Evolutionary conservation across 2,113 vertebrate genomes (phyloP).

Genomic region (Plecturocebus donacophilus): DNA sequence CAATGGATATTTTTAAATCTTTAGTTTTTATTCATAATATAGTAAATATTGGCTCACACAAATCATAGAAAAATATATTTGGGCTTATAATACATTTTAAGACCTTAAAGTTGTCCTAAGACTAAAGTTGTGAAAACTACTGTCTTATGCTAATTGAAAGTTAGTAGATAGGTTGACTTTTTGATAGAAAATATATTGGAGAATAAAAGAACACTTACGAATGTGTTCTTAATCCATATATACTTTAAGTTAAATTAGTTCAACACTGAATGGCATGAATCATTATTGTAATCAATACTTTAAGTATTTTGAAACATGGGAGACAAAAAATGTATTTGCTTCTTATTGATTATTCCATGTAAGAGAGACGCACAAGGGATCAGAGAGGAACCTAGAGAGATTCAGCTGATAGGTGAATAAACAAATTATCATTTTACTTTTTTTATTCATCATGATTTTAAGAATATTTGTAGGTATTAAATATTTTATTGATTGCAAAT

Average conservation of each 20-base stretch:
- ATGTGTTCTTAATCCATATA: background rate
- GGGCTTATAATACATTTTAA: background rate
- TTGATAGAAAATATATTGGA: background rate
- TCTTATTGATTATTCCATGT: background rate
- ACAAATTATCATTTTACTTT: background rate
- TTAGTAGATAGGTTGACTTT: background rate
- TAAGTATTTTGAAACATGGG: background rate
- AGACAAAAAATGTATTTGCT: background rate
- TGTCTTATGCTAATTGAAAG: background rate
- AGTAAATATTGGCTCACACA: background rate
- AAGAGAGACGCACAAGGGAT: background rate
- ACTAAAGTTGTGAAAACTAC: background rate
- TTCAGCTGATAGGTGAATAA: background rate
- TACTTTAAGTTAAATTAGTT: background rate
- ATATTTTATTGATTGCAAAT: background rate
- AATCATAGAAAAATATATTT: background rate
- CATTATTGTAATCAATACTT: background rate
- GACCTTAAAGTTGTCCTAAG: background rate
- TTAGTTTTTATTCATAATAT: background rate
- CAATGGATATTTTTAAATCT: background rate
- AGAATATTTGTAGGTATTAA: background rate
- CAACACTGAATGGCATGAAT: background rate
- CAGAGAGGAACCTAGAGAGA: background rate
- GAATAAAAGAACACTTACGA: background rate
- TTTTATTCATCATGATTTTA: background rate